These are phyloP conservation scores for Hemibagrus wyckioides DNA, from an alignment of 2,113 vertebrate species.

Conservation along the genomic window DNA sequence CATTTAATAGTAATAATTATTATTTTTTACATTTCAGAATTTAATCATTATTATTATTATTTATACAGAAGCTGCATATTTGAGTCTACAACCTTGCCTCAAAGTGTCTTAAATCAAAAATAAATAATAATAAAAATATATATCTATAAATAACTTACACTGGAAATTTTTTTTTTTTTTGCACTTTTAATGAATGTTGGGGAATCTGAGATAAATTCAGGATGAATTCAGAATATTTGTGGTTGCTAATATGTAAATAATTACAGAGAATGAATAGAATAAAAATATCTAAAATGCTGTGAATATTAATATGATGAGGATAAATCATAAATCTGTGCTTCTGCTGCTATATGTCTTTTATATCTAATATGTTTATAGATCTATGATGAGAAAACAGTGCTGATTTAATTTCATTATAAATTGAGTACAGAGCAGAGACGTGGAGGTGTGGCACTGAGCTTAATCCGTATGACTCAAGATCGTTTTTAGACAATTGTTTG, in stretches of 20 bases:
- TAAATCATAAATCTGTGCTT: neutral
- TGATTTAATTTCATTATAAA: neutral
- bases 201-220: neutral
- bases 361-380: neutral
- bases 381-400: neutral
- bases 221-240: neutral
- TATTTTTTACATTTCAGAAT: too few species aligned
- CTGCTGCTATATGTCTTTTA: neutral
- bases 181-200: neutral
- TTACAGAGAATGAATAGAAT: neutral
- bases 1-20: too few species aligned
- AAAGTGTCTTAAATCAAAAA: too few species aligned
- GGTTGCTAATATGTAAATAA: too few species aligned
- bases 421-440: neutral
- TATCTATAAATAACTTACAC: neutral
- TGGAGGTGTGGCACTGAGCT: neutral
- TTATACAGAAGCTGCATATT: too few species aligned
- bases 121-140: too few species aligned
- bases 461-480: neutral
- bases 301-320: neutral
- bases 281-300: neutral
- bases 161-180: too few species aligned
- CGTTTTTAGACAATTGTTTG: neutral
- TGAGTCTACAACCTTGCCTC: too few species aligned
- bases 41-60: too few species aligned